phyloP scores from a whole-genome alignment of 2,888 invertebrate genomes.

The Scaptomyza reducta region DNA sequence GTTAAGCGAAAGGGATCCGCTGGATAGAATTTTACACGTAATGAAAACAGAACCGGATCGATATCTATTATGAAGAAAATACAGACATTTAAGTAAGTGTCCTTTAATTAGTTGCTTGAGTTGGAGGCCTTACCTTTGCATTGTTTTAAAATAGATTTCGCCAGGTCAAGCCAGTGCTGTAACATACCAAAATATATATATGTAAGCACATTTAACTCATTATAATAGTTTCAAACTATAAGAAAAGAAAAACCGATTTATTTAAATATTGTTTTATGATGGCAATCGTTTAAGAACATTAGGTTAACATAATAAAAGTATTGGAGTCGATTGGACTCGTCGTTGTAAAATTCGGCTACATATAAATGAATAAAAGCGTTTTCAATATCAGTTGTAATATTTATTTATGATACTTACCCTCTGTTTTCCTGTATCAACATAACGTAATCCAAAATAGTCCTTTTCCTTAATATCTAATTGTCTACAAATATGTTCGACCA shows the following conservation, averaged over 20 bases:
- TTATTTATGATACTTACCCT: constrained; percentile 87
- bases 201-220: background rate
- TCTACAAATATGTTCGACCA: constrained; percentile 95
- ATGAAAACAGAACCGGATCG: constrained; percentile 95
- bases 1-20: constrained; percentile 96
- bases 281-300: no score
- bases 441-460: constrained; percentile 97
- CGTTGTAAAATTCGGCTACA: no score
- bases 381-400: no score
- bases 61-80: constrained; percentile 87
- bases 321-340: no score
- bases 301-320: no score
- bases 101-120: background rate
- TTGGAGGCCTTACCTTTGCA: constrained; percentile 89
- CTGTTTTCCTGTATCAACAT: constrained; percentile 94
- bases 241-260: no score
- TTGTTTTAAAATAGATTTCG: constrained; percentile 95
- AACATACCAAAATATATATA: constrained; percentile 61
- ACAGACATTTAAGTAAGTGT: background rate
- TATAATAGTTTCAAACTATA: background rate
- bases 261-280: no score
- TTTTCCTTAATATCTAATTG: constrained; percentile 95
- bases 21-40: constrained; percentile 99
- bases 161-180: constrained; percentile 97
- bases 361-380: no score